Base-by-base conservation (phyloP, 2,797 vertebrate genomes). In the Borostomias antarcticus region DNA sequence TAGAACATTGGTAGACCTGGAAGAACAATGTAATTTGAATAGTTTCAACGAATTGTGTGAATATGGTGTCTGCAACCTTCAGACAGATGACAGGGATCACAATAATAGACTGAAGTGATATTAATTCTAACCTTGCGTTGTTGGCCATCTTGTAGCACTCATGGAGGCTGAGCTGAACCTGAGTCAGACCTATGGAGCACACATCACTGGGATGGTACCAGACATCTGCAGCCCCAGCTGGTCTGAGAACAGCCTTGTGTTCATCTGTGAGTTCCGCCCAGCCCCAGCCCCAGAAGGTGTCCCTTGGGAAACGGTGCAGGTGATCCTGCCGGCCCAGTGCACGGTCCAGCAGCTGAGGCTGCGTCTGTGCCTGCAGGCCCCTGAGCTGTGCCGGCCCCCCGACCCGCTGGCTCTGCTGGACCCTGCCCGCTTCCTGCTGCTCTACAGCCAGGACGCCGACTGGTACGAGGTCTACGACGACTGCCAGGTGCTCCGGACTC, bases 401-500 rank as follows among this genome's bases (percentile, higher is more conserved):
- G 85, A 92, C 40, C 86, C 88, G 15, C 77, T 91, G 65, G 74
- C 76, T 2, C 68, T 92, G 28, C 72, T 91, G 53, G 85, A 91
- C 72, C 90, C 92, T 4, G 86, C 91, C 52, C 84, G 78, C 62
- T 91, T 88, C 62, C 76, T 73, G 23, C 79, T 94, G 28, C 78
- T 93, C 0, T 94, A 93, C 50, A 61, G 64, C 47, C 84, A 83
- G 35, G 85, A 69, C 1, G 73, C 65, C 0, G 85, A 91, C 17
- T 90, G 86, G 87, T 92, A 88, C 35, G 93, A 94, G 71, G 89
- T 90, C 54, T 92, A 91, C 3, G 91, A 94, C 43, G 88, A 92
- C 77, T 89, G 82, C 66, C 92, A 94, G 80, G 77, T 92, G 13
- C 69, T 94, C 63, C 70, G 81, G 79, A 92, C 91, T 0, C 73